phyloP scores from a whole-genome alignment of 2,888 invertebrate genomes.

The Oxyteleia sp. region DNA sequence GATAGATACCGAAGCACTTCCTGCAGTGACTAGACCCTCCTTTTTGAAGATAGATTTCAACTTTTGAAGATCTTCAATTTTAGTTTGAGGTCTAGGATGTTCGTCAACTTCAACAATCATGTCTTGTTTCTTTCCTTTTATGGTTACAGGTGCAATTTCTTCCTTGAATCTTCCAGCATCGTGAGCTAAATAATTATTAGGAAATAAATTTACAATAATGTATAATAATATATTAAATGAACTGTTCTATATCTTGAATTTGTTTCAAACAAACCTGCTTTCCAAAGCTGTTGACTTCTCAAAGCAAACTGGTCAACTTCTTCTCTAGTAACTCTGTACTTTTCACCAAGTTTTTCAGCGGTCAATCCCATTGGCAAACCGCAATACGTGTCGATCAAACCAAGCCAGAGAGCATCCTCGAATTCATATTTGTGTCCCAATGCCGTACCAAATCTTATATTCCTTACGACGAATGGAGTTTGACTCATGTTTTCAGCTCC shows the following conservation, averaged over 20 bases:
- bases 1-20: conserved; percentile 94
- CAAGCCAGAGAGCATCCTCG: conserved; percentile 97
- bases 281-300: conserved; percentile 95
- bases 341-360: conserved; percentile 96
- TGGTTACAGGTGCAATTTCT: conserved; percentile 95
- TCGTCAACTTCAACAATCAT: conserved; percentile 95
- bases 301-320: conserved; percentile 96
- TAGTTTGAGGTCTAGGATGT: conserved; percentile 96
- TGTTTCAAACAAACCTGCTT: conserved; percentile 89
- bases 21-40: conserved; percentile 97
- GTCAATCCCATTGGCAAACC: conserved; percentile 98
- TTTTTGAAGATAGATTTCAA: conserved; percentile 97
- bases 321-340: conserved; percentile 93
- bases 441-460: conserved; percentile 95
- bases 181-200: conserved; percentile 90
- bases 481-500: conserved; percentile 99
- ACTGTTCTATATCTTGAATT: too few species aligned
- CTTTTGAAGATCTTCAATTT: conserved; percentile 94
- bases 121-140: conserved; percentile 95
- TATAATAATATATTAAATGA: too few species aligned
- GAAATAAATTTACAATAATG: too few species aligned
- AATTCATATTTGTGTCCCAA: conserved; percentile 93
- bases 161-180: conserved; percentile 96
- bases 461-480: conserved; percentile 94
- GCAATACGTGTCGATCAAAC: conserved; percentile 95